These are phyloP conservation scores for Bergia puertoricense DNA, from an alignment of 92 coral and sea anemone genomes.

Conservation along the genomic window DNA sequence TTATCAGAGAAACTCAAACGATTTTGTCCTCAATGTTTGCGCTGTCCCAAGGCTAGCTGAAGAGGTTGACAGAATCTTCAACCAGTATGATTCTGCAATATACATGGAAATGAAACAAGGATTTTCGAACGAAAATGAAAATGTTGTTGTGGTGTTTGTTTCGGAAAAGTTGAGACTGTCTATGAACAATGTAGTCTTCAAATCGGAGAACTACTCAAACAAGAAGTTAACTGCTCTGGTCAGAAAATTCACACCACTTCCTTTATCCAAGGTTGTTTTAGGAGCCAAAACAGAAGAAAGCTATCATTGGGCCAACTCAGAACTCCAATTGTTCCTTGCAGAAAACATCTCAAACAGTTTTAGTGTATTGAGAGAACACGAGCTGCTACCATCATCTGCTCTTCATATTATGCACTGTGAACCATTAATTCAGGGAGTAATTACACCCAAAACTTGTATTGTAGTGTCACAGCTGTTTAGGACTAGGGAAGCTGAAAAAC, in stretches of 20 bases:
- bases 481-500: neutral
- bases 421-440: constrained; percentile 66
- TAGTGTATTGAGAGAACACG: constrained; percentile 49
- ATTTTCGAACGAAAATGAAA: neutral
- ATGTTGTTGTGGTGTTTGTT: neutral
- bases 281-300: constrained; percentile 49
- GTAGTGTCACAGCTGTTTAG: constrained; percentile 34
- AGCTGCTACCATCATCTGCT: neutral
- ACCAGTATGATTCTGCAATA: neutral
- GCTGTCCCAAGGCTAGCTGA: constrained; percentile 18
- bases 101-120: neutral
- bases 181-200: constrained; percentile 7
- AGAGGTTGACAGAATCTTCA: constrained; percentile 17
- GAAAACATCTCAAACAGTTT: constrained; percentile 26
- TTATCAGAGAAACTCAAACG: neutral
- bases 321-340: constrained; percentile 25
- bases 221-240: constrained; percentile 49
- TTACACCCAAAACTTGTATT: constrained; percentile 54
- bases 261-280: constrained; percentile 58
- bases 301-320: constrained; percentile 44
- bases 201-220: constrained; percentile 5
- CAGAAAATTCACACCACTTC: constrained; percentile 42
- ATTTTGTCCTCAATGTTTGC: constrained; percentile 34
- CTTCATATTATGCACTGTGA: constrained; percentile 54
- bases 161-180: constrained; percentile 1